These are phyloP conservation scores for Porites australiensis DNA, from an alignment of 64 coral and sea anemone species.

Conservation along the genomic window DNA sequence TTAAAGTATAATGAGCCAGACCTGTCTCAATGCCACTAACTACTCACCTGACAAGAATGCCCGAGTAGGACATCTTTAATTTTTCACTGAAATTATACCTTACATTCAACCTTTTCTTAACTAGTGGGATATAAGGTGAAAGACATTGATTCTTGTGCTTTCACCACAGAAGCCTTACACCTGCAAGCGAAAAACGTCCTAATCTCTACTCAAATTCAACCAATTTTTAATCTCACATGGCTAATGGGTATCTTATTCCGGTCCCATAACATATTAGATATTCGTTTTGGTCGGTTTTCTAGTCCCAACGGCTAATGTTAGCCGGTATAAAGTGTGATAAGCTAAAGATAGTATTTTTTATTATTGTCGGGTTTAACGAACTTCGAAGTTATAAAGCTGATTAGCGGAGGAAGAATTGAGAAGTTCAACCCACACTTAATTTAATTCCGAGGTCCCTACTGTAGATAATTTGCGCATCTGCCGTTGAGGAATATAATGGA, in stretches of 20 bases:
- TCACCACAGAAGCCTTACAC: not conserved
- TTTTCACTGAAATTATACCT: too few relatives aligned
- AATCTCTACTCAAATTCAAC: not conserved
- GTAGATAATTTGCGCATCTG: not conserved
- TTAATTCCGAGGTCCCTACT: not conserved
- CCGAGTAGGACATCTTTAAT: too few relatives aligned
- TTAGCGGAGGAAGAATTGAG: not conserved
- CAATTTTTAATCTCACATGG: conserved; percentile 18
- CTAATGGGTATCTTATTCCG: conserved; percentile 1
- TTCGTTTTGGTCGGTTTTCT: not conserved
- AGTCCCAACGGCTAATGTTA: not conserved
- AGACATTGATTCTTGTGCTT: not conserved
- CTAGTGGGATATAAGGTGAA: too few relatives aligned
- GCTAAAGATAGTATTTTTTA: not conserved
- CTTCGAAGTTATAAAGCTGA: not conserved
- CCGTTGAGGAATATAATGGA: not conserved
- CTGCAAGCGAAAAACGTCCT: not conserved
- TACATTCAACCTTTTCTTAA: too few relatives aligned
- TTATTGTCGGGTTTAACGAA: not conserved
- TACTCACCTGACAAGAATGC: too few relatives aligned
- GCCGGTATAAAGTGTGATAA: not conserved
- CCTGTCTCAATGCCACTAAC: too few relatives aligned
- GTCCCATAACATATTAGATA: not conserved
- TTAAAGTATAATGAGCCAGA: too few relatives aligned
- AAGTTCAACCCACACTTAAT: not conserved